These are phyloP conservation scores for Daktulosphaira vitifoliae DNA, from an alignment of 1,140 invertebrate genomes.

Conservation along the genomic window DNA sequence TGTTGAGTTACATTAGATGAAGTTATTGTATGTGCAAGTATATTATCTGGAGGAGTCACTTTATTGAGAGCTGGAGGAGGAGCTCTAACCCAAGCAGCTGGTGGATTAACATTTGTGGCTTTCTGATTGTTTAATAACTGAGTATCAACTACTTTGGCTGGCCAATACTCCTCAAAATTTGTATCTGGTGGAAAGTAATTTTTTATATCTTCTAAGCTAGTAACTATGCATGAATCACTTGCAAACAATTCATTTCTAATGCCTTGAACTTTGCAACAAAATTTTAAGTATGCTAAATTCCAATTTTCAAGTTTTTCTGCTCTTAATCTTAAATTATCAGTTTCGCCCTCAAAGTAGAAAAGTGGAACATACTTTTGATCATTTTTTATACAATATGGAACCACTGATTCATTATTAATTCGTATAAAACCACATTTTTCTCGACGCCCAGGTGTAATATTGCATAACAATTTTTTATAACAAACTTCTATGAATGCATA, in stretches of 20 bases:
- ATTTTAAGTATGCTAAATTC: conserved; percentile 85
- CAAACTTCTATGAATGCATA: conserved; percentile 83
- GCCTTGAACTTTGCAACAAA: conserved; percentile 88
- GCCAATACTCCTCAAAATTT: conserved; percentile 84
- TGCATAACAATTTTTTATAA: conserved; percentile 66
- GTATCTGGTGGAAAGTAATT: conserved; percentile 82
- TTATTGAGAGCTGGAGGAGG: conserved; percentile 35
- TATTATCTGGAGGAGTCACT: conserved; percentile 8
- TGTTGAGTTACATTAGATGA: not conserved
- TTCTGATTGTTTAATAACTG: conserved; percentile 54
- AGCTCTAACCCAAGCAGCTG: conserved; percentile 36
- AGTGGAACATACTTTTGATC: conserved; percentile 79
- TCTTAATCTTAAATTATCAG: conserved; percentile 76
- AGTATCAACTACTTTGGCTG: conserved; percentile 70
- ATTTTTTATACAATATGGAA: conserved; percentile 81
- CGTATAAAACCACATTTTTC: conserved; percentile 87
- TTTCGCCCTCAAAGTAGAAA: conserved; percentile 91
- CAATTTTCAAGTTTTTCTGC: conserved; percentile 76
- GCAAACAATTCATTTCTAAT: conserved; percentile 83
- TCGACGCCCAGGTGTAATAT: conserved; percentile 51
- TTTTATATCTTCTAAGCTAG: conserved; percentile 79
- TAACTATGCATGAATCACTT: conserved; percentile 78
- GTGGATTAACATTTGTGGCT: conserved; percentile 2
- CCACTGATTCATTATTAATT: conserved; percentile 87
- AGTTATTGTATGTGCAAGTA: not conserved